A percentile compares a stretch with the other conserved stretches of the same genome.
phyloP scores from a whole-genome alignment of 2,888 invertebrate genomes.

The Amphiduros pacificus region DNA sequence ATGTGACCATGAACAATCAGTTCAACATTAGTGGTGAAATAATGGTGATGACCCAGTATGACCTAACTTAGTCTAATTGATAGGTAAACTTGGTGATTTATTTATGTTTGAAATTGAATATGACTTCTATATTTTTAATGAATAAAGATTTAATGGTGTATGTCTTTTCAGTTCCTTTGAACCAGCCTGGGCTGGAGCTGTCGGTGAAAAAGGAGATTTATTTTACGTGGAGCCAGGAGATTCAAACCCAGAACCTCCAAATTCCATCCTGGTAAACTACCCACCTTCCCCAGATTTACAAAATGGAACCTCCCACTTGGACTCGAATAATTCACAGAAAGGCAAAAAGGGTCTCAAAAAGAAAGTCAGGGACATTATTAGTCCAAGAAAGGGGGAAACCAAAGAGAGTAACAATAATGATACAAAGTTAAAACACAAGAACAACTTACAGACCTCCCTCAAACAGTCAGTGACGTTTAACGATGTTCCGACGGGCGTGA shows the following conservation, averaged over 20 bases:
- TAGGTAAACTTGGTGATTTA: too few relatives aligned
- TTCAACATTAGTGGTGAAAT: too few relatives aligned
- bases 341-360: conserved; percentile 30
- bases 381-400: not conserved
- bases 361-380: conserved; percentile 14
- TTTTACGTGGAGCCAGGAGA: conserved; percentile 35
- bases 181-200: conserved; percentile 31
- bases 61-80: too few relatives aligned
- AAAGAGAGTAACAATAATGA: conserved; percentile 8
- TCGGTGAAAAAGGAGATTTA: conserved; percentile 36
- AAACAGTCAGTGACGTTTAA: conserved; percentile 24
- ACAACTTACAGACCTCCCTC: not conserved
- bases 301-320: not conserved
- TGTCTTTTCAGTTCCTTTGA: conserved; percentile 29
- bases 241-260: conserved; percentile 9
- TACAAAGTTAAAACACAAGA: not conserved
- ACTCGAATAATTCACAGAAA: too few relatives aligned
- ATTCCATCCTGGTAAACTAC: not conserved
- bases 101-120: too few relatives aligned
- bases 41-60: too few relatives aligned
- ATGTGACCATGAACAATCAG: too few relatives aligned
- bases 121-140: too few relatives aligned
- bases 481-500: conserved; percentile 32
- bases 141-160: too few relatives aligned
- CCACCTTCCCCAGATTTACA: not conserved